A percentile compares a stretch with the other conserved stretches of the same genome.
These are phyloP conservation scores for Chlamydotis undulata DNA, from an alignment of 2,113 vertebrate genomes.

Conservation along the genomic window DNA sequence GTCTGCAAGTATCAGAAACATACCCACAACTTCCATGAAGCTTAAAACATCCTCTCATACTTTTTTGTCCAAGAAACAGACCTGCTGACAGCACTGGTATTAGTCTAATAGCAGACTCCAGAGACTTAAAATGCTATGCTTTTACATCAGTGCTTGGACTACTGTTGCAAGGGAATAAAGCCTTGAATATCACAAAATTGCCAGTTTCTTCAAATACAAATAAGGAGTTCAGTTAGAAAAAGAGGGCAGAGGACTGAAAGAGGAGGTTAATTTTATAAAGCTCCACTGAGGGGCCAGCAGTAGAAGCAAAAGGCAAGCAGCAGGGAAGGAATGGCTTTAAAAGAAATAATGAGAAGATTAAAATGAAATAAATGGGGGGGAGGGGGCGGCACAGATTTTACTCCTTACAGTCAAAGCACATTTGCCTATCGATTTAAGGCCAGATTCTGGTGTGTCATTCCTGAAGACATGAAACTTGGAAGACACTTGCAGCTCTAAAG, in stretches of 20 bases:
- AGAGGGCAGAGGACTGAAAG: neutral
- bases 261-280: neutral
- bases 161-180: neutral
- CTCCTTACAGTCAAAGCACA: neutral
- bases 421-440: neutral
- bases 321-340: neutral
- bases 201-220: neutral
- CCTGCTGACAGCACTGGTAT: neutral
- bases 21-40: neutral
- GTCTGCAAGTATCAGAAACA: neutral
- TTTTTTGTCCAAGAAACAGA: neutral
- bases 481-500: neutral
- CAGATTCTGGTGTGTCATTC: neutral
- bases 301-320: neutral
- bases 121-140: neutral
- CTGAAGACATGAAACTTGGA: neutral
- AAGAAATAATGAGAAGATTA: neutral
- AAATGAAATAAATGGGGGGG: neutral
- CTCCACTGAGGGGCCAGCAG: neutral
- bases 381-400: neutral
- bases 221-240: neutral
- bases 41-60: neutral
- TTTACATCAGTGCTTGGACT: neutral
- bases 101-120: neutral
- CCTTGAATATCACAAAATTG: neutral